Percentiles rank a stretch among this genome's conserved stretches.
phyloP scores from a whole-genome alignment of 2,113 vertebrate species.

The Menura novaehollandiae region DNA sequence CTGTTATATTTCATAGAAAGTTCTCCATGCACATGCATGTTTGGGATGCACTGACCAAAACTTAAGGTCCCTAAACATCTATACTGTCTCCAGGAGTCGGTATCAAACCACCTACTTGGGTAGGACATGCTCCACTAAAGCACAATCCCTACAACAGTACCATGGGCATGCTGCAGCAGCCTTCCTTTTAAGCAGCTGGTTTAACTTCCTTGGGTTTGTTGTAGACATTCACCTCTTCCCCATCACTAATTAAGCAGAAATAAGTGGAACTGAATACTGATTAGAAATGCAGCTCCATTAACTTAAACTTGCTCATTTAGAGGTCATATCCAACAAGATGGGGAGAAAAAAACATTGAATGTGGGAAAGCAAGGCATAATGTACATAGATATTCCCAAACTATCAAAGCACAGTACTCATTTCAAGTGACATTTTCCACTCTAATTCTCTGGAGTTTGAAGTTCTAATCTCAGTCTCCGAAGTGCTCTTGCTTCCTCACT shows the following conservation, averaged over 20 bases:
- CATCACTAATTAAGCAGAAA: not conserved
- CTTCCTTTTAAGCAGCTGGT: not conserved
- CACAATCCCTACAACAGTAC: not conserved
- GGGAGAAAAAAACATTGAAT: accelerated
- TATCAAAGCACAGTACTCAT: not conserved
- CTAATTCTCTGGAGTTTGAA: not conserved
- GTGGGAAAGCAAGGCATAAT: not conserved
- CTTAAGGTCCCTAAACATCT: not conserved
- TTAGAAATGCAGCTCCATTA: not conserved
- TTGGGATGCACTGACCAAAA: not conserved
- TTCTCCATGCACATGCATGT: not conserved
- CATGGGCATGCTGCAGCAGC: not conserved
- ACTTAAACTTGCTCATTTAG: not conserved
- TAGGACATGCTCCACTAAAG: not conserved
- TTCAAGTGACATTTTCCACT: not conserved
- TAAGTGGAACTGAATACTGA: not conserved
- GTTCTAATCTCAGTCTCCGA: not conserved
- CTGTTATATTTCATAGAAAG: not conserved
- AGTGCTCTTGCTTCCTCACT: not conserved
- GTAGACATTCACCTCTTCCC: not conserved
- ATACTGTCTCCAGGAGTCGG: not conserved
- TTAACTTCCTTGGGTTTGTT: not conserved
- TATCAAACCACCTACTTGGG: not conserved
- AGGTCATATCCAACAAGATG: not conserved
- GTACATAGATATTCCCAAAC: not conserved